Base-by-base conservation (phyloP, 2,888 invertebrate genomes). In the Campoplex capitator region DNA sequence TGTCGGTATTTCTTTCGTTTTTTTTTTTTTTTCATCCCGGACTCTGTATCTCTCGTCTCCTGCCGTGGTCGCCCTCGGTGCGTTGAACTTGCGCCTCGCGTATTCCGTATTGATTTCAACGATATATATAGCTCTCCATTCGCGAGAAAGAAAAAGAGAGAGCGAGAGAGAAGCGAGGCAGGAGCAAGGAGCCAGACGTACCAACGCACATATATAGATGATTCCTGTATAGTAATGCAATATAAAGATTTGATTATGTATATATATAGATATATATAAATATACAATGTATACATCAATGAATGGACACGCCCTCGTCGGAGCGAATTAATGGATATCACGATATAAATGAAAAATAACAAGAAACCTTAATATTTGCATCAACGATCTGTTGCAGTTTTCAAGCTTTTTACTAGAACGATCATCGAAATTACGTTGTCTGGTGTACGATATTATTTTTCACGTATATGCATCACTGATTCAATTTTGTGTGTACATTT, bases 81-180 rank as follows among this genome's bases (percentile, higher is more conserved):
- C 92, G 90, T 92, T 92, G 92, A 92, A 92, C 92, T 92, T 92
- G 90, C 91, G 70, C 81, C 84, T 77, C 86, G 80, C 90, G 92
- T 90, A 91, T 92, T 92, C 90, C 89, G 92, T 93, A 93, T 92
- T 92, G 92, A 93, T 93, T 93, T 92, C 92, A 90, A 89, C 89
- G 86, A 88, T 88, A 88, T 85, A 88, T 87, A 90, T 90, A 90
- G 77, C 58, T 58, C 42, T 18, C 2, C 23, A n/a, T 75, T 84
- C 68, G 67, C 77, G 58, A 76, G 81, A 56, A 4, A 38, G 38
- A 38, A 38, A 38, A 68, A 78, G 74, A 76, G 56, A 78, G 68
- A 68, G 68, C 56, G 54, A 65, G 54, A 73, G 35, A 73, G 54
- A 38, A 71, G 23, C 51, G 80, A 62, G 48, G 79, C 67, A 83